A percentile compares a stretch with the other conserved stretches of the same genome.
phyloP scores from a whole-genome alignment of 2,113 vertebrate genomes.

The Petaurus breviceps region DNA sequence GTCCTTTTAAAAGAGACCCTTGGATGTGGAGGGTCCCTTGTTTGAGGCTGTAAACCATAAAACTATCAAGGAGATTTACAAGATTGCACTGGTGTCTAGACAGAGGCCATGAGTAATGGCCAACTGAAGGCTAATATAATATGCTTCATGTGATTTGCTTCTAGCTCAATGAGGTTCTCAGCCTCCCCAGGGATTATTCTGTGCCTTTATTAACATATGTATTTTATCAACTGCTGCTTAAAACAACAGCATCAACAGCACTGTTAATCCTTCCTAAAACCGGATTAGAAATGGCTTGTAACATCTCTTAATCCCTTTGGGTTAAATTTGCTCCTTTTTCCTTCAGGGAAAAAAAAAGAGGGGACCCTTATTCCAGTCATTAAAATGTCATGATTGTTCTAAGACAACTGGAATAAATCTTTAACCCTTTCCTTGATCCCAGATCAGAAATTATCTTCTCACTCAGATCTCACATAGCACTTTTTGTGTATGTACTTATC shows the following conservation, averaged over 20 bases:
- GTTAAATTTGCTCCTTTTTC: slow-evolving; percentile 16
- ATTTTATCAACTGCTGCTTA: slow-evolving; percentile 43
- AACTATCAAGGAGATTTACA: not conserved
- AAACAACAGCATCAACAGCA: slow-evolving; percentile 40
- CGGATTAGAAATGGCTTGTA: slow-evolving; percentile 60
- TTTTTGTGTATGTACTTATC: not conserved
- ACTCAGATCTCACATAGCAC: not conserved
- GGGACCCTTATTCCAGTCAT: not conserved
- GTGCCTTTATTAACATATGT: slow-evolving; percentile 35
- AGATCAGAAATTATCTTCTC: not conserved
- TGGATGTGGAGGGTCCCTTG: slow-evolving; percentile 27
- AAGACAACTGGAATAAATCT: slow-evolving; percentile 66
- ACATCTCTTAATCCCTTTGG: slow-evolving; percentile 48
- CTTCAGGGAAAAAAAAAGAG: not conserved
- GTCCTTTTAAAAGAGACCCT: slow-evolving; percentile 26
- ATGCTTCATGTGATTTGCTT: slow-evolving; percentile 64
- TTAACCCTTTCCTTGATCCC: slow-evolving; percentile 44
- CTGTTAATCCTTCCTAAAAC: slow-evolving; percentile 64
- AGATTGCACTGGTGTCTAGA: not conserved
- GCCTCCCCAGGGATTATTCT: slow-evolving; percentile 56
- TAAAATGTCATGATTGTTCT: slow-evolving; percentile 45
- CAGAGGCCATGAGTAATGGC: slow-evolving; percentile 1
- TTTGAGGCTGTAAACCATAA: slow-evolving; percentile 12
- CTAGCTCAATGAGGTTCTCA: slow-evolving; percentile 16
- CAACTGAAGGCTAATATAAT: slow-evolving; percentile 66